A percentile compares a stretch with the other conserved stretches of the same genome.
phyloP scores from a whole-genome alignment of 2,888 invertebrate genomes.

The Sminthurides aquaticus region DNA sequence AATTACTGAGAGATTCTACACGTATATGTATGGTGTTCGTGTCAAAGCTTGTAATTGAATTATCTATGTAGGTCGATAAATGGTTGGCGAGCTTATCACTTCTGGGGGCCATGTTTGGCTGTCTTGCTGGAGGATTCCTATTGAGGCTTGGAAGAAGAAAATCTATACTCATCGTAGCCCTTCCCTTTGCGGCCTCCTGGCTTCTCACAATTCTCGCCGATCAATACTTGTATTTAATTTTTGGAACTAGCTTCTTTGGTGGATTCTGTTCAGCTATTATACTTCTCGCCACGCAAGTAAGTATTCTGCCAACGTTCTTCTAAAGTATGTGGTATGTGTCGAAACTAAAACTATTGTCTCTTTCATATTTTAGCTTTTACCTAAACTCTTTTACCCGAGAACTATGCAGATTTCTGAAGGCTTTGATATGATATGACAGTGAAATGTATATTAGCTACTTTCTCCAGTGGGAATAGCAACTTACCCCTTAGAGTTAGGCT shows the following conservation, averaged over 20 bases:
- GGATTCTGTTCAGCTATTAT: slow-evolving; percentile 73
- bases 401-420: too few relatives aligned
- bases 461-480: too few relatives aligned
- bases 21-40: too few relatives aligned
- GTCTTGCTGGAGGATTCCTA: slow-evolving; percentile 66
- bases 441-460: too few relatives aligned
- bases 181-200: slow-evolving; percentile 74
- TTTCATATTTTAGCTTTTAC: neutral
- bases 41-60: neutral
- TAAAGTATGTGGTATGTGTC: too few relatives aligned
- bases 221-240: slow-evolving; percentile 69
- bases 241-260: slow-evolving; percentile 73
- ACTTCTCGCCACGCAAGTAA: slow-evolving; percentile 66
- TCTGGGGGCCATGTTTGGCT: slow-evolving; percentile 71
- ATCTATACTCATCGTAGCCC: slow-evolving; percentile 62
- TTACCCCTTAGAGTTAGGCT: too few relatives aligned
- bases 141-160: slow-evolving; percentile 66
- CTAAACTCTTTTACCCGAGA: too few relatives aligned
- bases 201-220: slow-evolving; percentile 65
- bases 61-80: slow-evolving; percentile 57
- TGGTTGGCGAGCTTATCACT: slow-evolving; percentile 75
- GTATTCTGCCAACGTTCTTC: too few relatives aligned
- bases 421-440: too few relatives aligned
- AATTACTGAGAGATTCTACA: neutral
- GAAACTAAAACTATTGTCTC: too few relatives aligned